Percentiles rank a stretch among this genome's conserved stretches.
Evolutionary conservation across 2,797 vertebrate species (phyloP).

Genomic region (Parauchenoglanis ngamensis): DNA sequence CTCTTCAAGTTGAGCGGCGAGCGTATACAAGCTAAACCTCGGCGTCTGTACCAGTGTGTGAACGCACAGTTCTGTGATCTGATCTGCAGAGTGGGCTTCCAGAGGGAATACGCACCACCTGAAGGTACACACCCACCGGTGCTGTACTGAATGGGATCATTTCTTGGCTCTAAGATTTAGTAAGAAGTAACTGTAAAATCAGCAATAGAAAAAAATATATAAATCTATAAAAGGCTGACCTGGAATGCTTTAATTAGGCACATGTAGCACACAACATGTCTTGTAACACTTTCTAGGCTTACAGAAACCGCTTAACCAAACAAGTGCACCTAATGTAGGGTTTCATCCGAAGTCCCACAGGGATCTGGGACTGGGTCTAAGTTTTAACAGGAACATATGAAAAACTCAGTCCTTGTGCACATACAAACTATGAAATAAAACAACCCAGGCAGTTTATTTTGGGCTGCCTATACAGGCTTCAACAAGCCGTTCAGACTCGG

Average conservation of each 20-base stretch:
- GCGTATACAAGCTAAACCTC: conserved; percentile 40
- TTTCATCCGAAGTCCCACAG: too few species aligned
- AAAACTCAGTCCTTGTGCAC: too few species aligned
- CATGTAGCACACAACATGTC: too few species aligned
- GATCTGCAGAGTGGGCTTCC: conserved; percentile 82
- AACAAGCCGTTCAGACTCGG: too few species aligned
- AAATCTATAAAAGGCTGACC: not conserved
- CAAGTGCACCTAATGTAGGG: not conserved
- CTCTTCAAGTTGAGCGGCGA: conserved; percentile 73
- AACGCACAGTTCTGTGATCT: conserved; percentile 77
- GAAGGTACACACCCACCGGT: conserved; percentile 68
- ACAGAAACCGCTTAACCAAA: not conserved
- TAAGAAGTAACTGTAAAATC: too few species aligned
- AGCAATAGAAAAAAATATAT: too few species aligned
- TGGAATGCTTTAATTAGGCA: not conserved
- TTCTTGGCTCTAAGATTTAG: not conserved
- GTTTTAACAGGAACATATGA: too few species aligned
- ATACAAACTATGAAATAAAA: too few species aligned
- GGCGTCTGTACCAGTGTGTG: conserved; percentile 75
- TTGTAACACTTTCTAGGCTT: not conserved
- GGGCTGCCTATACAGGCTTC: too few species aligned
- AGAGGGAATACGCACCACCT: conserved; percentile 75
- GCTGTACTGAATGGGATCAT: not conserved
- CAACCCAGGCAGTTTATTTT: too few species aligned
- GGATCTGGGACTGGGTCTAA: not conserved